A percentile compares a stretch with the other conserved stretches of the same genome.
Evolutionary conservation across 2,797 vertebrate genomes (phyloP).

Genomic region (Sebastes matsubarae): DNA sequence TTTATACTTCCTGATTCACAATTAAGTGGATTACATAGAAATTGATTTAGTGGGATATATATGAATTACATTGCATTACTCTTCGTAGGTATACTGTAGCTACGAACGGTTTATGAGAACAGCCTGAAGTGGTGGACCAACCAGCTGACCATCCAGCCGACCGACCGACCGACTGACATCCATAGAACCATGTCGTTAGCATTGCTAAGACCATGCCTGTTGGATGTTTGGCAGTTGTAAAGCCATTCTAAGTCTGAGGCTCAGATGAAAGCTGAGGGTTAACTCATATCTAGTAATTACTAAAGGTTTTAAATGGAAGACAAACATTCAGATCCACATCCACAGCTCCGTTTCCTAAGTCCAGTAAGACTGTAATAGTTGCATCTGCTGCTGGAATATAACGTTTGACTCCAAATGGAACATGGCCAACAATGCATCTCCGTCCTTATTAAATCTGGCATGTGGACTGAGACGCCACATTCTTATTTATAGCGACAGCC

Average conservation of each 20-base stretch:
- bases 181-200: no score
- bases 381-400: slow-evolving; percentile 44
- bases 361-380: slow-evolving; percentile 4
- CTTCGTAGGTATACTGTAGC: no score
- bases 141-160: no score
- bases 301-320: background rate
- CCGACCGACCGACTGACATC: no score
- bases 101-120: no score
- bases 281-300: background rate
- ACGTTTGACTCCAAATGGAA: slow-evolving; percentile 39
- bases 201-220: no score
- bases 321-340: background rate
- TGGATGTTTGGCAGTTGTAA: background rate
- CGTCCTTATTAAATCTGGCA: slow-evolving; percentile 46
- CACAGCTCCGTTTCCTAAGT: background rate
- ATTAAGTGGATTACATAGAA: no score
- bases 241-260: background rate
- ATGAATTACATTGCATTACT: no score
- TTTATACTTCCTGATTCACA: no score
- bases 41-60: no score
- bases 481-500: slow-evolving; percentile 59
- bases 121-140: no score
- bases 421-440: slow-evolving; percentile 45
- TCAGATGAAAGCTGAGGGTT: background rate
- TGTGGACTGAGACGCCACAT: slow-evolving; percentile 22